Percentiles rank a stretch among this genome's conserved stretches.
Evolutionary conservation across 2,888 invertebrate genomes (phyloP).

Genomic region (Ditylenchus weischeri): DNA sequence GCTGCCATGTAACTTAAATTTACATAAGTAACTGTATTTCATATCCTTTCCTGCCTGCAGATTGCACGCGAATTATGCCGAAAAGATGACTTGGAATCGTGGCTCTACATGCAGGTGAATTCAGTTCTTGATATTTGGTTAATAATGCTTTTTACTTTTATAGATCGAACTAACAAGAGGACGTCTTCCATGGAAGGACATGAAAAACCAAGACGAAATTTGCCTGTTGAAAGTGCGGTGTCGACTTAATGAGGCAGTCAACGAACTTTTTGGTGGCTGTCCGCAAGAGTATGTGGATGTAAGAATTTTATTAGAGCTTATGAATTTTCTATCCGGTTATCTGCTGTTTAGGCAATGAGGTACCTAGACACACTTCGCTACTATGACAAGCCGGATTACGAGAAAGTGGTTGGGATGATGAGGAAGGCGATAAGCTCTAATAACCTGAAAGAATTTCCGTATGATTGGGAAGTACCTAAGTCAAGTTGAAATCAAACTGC

Average conservation of each 20-base stretch:
- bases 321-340: no score
- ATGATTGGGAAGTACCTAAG: constrained; percentile 29
- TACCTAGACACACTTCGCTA: constrained; percentile 27
- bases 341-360: neutral
- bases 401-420: constrained; percentile 35
- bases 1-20: constrained; percentile 1
- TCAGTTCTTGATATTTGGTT: no score
- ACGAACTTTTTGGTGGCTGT: constrained; percentile 43
- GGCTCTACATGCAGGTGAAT: constrained; percentile 39
- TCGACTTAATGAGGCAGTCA: constrained; percentile 23
- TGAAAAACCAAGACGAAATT: constrained; percentile 32
- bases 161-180: constrained; percentile 46
- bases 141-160: constrained; percentile 7
- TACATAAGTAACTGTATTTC: neutral
- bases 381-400: constrained; percentile 47
- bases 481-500: no score
- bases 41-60: constrained; percentile 26
- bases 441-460: constrained; percentile 28
- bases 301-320: neutral
- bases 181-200: constrained; percentile 43
- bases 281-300: constrained; percentile 43
- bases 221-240: constrained; percentile 32
- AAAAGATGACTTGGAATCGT: constrained; percentile 50
- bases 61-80: constrained; percentile 40
- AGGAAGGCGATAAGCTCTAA: constrained; percentile 23